Base-by-base conservation (phyloP, 1,140 invertebrate species). In the Achatina immaculata region DNA sequence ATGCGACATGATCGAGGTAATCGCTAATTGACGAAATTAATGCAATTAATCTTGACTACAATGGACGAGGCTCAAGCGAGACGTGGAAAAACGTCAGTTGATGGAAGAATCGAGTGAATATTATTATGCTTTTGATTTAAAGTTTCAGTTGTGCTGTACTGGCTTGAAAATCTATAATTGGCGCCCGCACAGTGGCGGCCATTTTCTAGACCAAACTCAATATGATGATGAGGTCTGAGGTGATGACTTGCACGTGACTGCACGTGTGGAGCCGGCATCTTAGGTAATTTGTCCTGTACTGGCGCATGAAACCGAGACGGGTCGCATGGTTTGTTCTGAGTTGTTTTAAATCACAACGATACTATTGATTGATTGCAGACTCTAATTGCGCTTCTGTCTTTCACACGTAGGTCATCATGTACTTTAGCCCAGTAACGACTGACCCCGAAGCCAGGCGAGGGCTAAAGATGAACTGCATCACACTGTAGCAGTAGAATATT, bases 11-110 rank as follows among this genome's bases (percentile, higher is more conserved):
- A 58, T 24, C 11, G 55, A 58, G 24, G 55, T 4, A 21, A 58
- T 24, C 11, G 55, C 55, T 58, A 58, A 58, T 58, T 58, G 55
- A 58, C 14, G n/a, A 58, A 58, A 58, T 58, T 58, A 58, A 58
- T 58, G 55, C 55, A 58, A 58, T 58, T 58, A 58, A 58, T 58
- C 55, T 58, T 58, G 55, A 58, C 21, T 14, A 58, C 55, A 58
- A 58, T 24, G n/a, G 14, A 58, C 7, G 11, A 58, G 55, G n/a
- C n/a, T n/a, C n/a, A n/a, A n/a, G 55, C 55, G 55, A 58, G 55
- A 14, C 55, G 24, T 24, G 4, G 55, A 19, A 9, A 21, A 24
- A 58, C n/a, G n/a, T 4, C 4, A 58, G 55, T 58, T 58, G 55
- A n/a, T n/a, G 55, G 21, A 58, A 24, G 55, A 58, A 11, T 19